A percentile compares a stretch with the other conserved stretches of the same genome.
phyloP scores from a whole-genome alignment of 2,113 vertebrate species.

The Cryptotis parvus region DNA sequence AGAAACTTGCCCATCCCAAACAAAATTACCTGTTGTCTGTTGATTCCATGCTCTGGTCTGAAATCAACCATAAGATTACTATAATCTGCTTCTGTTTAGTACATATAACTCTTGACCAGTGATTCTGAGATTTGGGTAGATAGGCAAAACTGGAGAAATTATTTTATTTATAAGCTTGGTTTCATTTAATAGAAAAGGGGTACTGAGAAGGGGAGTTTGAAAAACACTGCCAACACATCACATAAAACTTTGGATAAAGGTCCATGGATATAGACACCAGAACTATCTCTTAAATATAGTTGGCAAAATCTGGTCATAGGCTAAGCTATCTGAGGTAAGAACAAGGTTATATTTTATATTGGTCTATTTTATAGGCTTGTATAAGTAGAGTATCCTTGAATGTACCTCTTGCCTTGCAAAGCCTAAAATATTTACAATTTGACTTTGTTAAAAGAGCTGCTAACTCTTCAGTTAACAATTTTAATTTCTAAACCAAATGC shows the following conservation, averaged over 20 bases:
- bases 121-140: neutral
- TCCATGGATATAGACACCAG: too few relatives aligned
- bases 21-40: too few relatives aligned
- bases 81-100: neutral
- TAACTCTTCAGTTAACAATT: neutral
- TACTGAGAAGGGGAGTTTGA: neutral
- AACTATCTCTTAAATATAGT: too few relatives aligned
- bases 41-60: neutral
- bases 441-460: neutral
- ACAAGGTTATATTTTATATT: constrained; percentile 14
- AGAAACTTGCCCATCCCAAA: too few relatives aligned
- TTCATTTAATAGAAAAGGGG: neutral
- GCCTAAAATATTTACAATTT: constrained; percentile 12
- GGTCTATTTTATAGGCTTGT: neutral
- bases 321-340: neutral
- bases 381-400: neutral
- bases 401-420: constrained; percentile 25
- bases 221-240: neutral
- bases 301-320: neutral
- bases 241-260: neutral
- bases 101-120: neutral
- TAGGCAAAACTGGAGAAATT: neutral
- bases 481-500: neutral
- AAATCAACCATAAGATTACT: neutral
- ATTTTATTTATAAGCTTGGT: neutral